phyloP scores from a whole-genome alignment of 2,113 vertebrate species.

The Micronycteris hirsuta region DNA sequence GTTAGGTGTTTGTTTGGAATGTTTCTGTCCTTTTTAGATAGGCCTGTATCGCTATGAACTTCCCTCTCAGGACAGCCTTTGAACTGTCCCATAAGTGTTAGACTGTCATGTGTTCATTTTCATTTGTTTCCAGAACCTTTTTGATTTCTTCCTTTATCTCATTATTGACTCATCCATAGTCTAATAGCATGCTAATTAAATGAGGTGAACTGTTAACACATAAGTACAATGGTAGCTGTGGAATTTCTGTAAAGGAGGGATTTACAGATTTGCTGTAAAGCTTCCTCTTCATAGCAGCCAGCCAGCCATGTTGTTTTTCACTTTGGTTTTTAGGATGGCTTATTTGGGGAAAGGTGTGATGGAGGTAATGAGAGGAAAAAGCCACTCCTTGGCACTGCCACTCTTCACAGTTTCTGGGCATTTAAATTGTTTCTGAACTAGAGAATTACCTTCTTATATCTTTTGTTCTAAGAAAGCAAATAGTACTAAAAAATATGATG shows the following conservation, averaged over 20 bases:
- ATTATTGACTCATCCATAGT: too few relatives aligned
- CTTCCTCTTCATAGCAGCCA: neutral
- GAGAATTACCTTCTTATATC: neutral
- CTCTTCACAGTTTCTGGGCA: neutral
- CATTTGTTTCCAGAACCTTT: too few relatives aligned
- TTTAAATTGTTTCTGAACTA: neutral
- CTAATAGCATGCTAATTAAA: neutral
- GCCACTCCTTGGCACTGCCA: neutral
- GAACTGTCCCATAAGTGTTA: too few relatives aligned
- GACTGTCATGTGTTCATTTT: too few relatives aligned
- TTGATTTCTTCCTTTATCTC: too few relatives aligned
- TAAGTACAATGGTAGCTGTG: neutral
- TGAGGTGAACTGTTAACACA: neutral
- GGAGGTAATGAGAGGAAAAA: neutral
- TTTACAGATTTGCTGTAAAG: neutral
- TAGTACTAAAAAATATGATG: neutral
- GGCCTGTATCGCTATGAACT: too few relatives aligned
- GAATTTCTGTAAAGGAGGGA: neutral
- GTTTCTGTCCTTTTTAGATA: too few relatives aligned
- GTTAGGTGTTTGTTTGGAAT: too few relatives aligned
- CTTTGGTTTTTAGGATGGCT: neutral
- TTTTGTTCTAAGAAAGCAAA: neutral
- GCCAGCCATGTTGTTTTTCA: neutral
- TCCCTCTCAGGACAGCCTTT: too few relatives aligned
- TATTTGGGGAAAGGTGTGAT: neutral